Conservation (phyloP, 2,113 vertebrate species). For the Willisornis vidua region DNA sequence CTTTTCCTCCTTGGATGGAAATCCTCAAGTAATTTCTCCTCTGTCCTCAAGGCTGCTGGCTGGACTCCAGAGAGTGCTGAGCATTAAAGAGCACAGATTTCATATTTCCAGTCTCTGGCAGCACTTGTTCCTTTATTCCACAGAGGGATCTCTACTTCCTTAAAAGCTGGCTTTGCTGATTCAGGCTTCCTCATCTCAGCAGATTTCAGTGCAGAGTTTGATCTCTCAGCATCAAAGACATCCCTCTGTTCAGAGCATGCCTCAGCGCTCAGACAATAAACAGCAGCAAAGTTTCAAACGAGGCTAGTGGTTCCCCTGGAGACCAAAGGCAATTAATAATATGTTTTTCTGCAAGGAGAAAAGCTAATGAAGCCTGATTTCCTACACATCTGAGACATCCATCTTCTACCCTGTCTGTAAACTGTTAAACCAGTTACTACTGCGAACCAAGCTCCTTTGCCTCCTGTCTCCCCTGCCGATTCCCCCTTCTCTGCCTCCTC, state of each 20-base stretch:
- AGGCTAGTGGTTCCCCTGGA: constrained; percentile 12
- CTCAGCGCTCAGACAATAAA: constrained; percentile 3
- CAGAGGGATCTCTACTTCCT: constrained; percentile 16
- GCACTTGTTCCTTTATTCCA: background rate
- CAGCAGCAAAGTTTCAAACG: background rate
- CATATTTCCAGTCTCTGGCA: background rate
- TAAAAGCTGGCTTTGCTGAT: constrained; percentile 45
- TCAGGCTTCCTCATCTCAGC: constrained; percentile 32
- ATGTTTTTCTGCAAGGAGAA: constrained; percentile 33
- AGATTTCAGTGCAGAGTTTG: constrained; percentile 20
- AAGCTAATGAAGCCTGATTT: constrained; percentile 60
- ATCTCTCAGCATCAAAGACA: constrained; percentile 42
- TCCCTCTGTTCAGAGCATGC: constrained; percentile 14
- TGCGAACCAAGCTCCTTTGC: background rate
- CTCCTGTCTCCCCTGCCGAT: background rate
- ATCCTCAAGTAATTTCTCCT: background rate
- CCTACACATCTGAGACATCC: background rate
- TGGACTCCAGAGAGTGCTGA: background rate
- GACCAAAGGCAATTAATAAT: constrained; percentile 45
- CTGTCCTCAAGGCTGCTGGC: background rate
- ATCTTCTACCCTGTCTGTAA: background rate
- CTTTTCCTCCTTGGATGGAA: background rate
- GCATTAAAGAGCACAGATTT: background rate
- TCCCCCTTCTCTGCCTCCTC: background rate
- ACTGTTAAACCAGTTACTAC: background rate